phyloP scores from a whole-genome alignment of 2,797 vertebrate species.

The Acipenser transmontanus region DNA sequence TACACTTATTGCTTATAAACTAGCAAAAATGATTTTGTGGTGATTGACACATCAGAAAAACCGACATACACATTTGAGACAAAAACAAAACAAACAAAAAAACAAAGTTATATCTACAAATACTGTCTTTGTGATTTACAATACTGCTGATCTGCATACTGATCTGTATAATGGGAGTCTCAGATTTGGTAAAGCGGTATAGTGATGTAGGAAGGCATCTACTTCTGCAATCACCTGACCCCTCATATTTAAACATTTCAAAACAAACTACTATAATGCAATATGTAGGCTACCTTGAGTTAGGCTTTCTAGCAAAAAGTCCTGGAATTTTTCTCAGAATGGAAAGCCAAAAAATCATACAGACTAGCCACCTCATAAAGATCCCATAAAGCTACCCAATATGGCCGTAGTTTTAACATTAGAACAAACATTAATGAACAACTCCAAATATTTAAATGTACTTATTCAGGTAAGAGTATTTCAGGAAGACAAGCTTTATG shows the following conservation, averaged over 20 bases:
- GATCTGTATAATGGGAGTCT: conserved; percentile 38
- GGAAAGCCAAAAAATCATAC: conserved; percentile 32
- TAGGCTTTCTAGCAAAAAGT: conserved; percentile 59
- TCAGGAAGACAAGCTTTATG: conserved; percentile 96
- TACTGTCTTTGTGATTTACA: conserved; percentile 61
- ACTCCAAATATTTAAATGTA: conserved; percentile 47
- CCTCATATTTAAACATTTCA: neutral
- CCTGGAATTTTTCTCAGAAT: conserved; percentile 34
- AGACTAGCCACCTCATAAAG: conserved; percentile 34
- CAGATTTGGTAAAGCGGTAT: conserved; percentile 80
- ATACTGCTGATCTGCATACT: conserved; percentile 55
- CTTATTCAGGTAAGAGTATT: conserved; percentile 60
- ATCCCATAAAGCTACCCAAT: conserved; percentile 51
- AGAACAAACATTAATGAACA: conserved; percentile 44
- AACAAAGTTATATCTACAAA: conserved; percentile 63
- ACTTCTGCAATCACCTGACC: conserved; percentile 58
- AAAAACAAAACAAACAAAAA: conserved; percentile 24
- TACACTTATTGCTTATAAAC: conserved; percentile 87
- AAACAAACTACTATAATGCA: conserved; percentile 42
- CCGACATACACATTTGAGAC: conserved; percentile 64
- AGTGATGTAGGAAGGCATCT: conserved; percentile 73
- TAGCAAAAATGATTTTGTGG: conserved; percentile 49
- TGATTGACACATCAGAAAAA: conserved; percentile 56
- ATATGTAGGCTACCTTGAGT: conserved; percentile 61
- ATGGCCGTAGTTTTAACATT: conserved; percentile 46